Evolutionary conservation across 2,888 invertebrate species (phyloP), one percentile per base, ranked within the genome.

Genomic region (Drosophila koepferae): DNA sequence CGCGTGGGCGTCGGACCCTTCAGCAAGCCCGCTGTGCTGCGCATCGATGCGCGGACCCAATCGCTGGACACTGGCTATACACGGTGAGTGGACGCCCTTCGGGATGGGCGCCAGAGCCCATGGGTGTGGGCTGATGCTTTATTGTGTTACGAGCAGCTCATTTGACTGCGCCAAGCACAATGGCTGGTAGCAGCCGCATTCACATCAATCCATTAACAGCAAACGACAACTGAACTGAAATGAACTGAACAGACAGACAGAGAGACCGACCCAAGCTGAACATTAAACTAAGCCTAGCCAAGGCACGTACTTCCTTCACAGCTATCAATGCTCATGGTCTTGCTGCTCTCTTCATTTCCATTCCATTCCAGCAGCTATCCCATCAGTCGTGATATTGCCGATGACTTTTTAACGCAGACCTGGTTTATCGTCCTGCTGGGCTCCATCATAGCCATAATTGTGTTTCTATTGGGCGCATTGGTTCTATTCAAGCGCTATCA

Each of bases 351-450:
- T 48, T 16, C 54, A n/a, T 41, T 41, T 28, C 10, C 3, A 16
- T 54, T 65, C 43, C 44, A 51, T 63, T 46, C 48, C 63, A 61
- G 90, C 93, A 95, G 91, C 82, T 93, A 95, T 92, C 95, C 94
- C 88, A 92, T 93, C 88, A 92, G 92, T 92, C 93, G 92, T 83
- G 92, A 92, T 92, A 92, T 93, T 89, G 95, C 96, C 77, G 95
- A 96, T 90, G 96, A 96, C 93, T 96, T 96, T 91, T 95, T 97
- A 90, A 96, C 96, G 85, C 97, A 97, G 94, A 96, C 97, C 72
- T 98, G 97, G 97, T 97, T 98, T 94, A 96, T 98, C 93, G 96
- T 97, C 82, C 94, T 97, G 85, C 95, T 98, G 84, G 97, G 97
- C 89, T 96, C 97, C 88, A 96, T 97, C 94, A 95, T 97, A 78